phyloP scores from a whole-genome alignment of 2,888 invertebrate genomes.

The Cactoblastis cactorum region DNA sequence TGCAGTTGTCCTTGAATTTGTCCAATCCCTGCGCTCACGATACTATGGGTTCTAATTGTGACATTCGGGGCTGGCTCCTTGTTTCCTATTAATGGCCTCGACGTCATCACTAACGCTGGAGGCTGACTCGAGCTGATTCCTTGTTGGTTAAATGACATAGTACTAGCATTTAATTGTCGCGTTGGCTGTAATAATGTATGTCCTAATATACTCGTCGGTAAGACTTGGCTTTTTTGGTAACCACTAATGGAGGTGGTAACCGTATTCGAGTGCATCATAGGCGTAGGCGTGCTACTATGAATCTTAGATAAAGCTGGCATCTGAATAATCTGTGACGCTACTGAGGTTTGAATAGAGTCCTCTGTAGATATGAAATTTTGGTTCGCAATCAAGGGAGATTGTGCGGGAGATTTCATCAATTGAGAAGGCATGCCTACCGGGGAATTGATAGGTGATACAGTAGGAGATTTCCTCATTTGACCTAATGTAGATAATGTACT shows the following conservation, averaged over 20 bases:
- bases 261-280: constrained; percentile 61
- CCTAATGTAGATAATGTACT: constrained; percentile 60
- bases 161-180: constrained; percentile 58
- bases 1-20: constrained; percentile 27
- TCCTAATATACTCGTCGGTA: constrained; percentile 70
- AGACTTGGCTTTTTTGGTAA: constrained; percentile 56
- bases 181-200: constrained; percentile 69
- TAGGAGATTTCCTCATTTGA: constrained; percentile 69
- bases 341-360: constrained; percentile 44
- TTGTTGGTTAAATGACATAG: constrained; percentile 60
- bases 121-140: constrained; percentile 74
- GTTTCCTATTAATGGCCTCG: constrained; percentile 57
- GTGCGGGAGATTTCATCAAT: constrained; percentile 68
- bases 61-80: constrained; percentile 69
- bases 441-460: constrained; percentile 64
- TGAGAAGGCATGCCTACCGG: constrained; percentile 56
- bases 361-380: constrained; percentile 49
- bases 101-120: constrained; percentile 73
- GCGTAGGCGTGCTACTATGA: constrained; percentile 47
- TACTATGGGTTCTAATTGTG: constrained; percentile 66
- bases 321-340: constrained; percentile 68
- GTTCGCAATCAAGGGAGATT: constrained; percentile 58
- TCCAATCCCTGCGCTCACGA: constrained; percentile 59
- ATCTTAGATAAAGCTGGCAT: constrained; percentile 75
- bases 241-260: constrained; percentile 56